Percentiles rank a stretch among this genome's conserved stretches.
These are phyloP conservation scores for Romanogobio albipinnatus DNA, from an alignment of 2,113 vertebrate genomes.

Conservation along the genomic window DNA sequence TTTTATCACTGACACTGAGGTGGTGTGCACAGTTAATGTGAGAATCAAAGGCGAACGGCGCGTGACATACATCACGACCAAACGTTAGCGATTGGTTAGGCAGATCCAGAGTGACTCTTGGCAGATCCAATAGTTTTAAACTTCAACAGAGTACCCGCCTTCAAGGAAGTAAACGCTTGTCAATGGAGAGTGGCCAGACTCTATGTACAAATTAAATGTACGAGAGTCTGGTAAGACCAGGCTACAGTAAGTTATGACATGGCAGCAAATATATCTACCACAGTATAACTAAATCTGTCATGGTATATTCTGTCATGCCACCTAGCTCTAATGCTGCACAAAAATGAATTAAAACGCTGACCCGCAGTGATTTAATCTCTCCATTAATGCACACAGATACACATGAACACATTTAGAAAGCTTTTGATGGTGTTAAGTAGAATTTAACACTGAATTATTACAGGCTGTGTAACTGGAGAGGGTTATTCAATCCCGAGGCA, in stretches of 20 bases:
- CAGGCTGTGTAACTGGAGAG: background rate
- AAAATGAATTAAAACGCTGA: background rate
- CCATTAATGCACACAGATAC: background rate
- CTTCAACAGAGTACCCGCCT: too few species aligned
- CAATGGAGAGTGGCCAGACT: too few species aligned
- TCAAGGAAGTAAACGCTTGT: too few species aligned
- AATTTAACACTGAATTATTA: constrained; percentile 3
- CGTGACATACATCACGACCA: too few species aligned
- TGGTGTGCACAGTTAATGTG: too few species aligned
- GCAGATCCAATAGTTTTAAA: too few species aligned
- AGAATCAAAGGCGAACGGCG: too few species aligned
- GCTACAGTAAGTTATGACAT: background rate
- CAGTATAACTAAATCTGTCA: background rate
- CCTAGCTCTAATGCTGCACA: background rate
- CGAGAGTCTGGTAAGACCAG: too few species aligned
- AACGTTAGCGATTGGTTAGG: too few species aligned
- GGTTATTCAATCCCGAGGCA: background rate
- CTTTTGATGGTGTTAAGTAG: constrained; percentile 8
- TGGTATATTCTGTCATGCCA: background rate
- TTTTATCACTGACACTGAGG: too few species aligned
- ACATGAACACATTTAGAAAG: constrained; percentile 21
- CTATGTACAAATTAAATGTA: too few species aligned
- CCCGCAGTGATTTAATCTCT: background rate
- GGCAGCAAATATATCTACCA: background rate
- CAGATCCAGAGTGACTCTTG: too few species aligned